Base-by-base conservation (phyloP, 2,797 vertebrate species). In the Paramormyrops hopkinsi region DNA sequence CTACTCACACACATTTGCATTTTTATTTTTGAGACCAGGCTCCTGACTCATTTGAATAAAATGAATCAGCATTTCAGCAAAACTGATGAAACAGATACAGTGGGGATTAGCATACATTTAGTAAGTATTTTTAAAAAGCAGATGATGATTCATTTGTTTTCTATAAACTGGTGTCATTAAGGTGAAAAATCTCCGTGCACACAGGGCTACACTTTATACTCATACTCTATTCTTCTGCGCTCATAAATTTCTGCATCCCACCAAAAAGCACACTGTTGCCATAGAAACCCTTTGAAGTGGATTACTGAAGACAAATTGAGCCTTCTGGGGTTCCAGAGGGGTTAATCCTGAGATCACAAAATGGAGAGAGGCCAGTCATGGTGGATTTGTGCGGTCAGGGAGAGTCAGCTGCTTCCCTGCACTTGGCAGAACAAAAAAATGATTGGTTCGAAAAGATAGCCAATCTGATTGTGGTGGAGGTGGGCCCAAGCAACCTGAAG, bases 251-350 rank as follows among this genome's bases (percentile, higher is more conserved):
- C 46, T 69, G 62, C 65, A 48, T 48, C 73, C 44, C 9, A 29
- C 22, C 88, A n/a, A n/a, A 37, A 33, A 53, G 29, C 48, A 56
- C 50, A 29, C 14, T 46, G 88, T 48, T 79, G 50, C 69, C 65
- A 88, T 54, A 65, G 88, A 65, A 82, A 88, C 3, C 87, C 62
- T 76, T 53, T 51, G 12, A 76, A 73, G 29, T 88, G 5, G 87
- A 88, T 88, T 88, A 50, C 3, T 48, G 44, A 37, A 19, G 65
- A 25, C 22, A 37, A 69, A 69, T 50, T 22, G 22, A 73, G 46
- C 51, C 46, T 44, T 25, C 87, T 7, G 2, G 7, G 87, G 37
- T 11, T 44, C 17, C 6, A 12, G 14, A 25, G 46, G 12, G 65
- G 50, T 59, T 73, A 37, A 88, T 29, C 4, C 65, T n/a, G 37